phyloP scores from a whole-genome alignment of 2,888 invertebrate genomes.

The Orthosia incerta region DNA sequence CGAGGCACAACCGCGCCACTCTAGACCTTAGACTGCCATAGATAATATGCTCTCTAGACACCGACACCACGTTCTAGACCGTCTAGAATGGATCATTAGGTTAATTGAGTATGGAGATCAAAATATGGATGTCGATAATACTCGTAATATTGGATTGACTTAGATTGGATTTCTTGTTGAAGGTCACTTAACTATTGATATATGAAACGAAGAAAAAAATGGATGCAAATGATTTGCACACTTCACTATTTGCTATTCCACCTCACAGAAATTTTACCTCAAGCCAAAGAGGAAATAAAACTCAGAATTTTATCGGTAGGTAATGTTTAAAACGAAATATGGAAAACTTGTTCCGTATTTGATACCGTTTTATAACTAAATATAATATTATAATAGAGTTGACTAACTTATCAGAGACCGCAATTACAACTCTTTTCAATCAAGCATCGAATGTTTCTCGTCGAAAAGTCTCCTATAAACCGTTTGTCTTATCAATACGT shows the following conservation, averaged over 20 bases:
- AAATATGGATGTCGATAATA: conserved; percentile 3
- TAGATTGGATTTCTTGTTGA: not conserved
- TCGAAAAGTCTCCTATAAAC: too few species aligned
- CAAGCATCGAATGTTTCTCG: not conserved
- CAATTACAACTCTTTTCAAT: not conserved
- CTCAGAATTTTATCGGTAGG: too few species aligned
- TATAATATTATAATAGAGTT: too few species aligned
- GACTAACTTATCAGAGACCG: not conserved
- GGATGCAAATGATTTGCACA: too few species aligned
- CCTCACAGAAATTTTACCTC: too few species aligned
- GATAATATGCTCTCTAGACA: conserved; percentile 22
- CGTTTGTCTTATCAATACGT: too few species aligned
- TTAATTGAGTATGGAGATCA: conserved; percentile 43
- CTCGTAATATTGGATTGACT: not conserved
- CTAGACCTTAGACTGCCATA: conserved; percentile 25
- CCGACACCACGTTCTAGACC: conserved; percentile 48
- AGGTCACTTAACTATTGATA: not conserved
- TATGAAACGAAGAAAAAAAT: not conserved
- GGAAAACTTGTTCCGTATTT: too few species aligned
- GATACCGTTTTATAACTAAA: too few species aligned
- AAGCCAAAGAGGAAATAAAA: too few species aligned
- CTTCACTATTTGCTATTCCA: too few species aligned
- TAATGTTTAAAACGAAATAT: too few species aligned
- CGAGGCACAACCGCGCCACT: conserved; percentile 71
- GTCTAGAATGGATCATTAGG: conserved; percentile 54